Conservation (phyloP, 37 sponge, comb jelly and placozoan species). For the Spongia lamella region DNA sequence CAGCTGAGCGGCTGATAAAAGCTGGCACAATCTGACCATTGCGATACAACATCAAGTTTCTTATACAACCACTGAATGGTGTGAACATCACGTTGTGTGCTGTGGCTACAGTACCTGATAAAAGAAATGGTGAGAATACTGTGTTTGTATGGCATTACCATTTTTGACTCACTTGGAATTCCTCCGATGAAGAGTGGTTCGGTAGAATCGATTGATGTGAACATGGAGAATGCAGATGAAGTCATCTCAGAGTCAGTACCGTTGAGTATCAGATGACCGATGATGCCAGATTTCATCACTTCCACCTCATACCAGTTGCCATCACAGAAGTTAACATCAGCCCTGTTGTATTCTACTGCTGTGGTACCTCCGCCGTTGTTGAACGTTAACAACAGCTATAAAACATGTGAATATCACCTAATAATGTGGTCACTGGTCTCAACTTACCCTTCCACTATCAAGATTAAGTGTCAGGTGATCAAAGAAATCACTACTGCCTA, state of each 20-base stretch:
- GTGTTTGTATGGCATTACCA: too few species aligned
- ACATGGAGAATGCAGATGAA: slow-evolving; percentile 2
- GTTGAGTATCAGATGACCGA: slow-evolving; percentile 33
- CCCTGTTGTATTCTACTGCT: slow-evolving; percentile 27
- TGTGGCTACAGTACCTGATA: too few species aligned
- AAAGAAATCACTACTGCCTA: slow-evolving; percentile 12
- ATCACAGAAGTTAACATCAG: slow-evolving; percentile 29
- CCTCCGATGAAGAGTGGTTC: slow-evolving; percentile 67
- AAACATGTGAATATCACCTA: background rate
- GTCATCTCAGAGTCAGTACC: background rate
- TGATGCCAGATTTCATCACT: slow-evolving; percentile 23
- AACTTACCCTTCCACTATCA: slow-evolving; percentile 35
- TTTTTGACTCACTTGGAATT: slow-evolving; percentile 50
- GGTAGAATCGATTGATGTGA: slow-evolving; percentile 21
- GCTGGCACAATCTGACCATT: too few species aligned
- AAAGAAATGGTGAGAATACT: too few species aligned
- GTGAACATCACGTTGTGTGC: too few species aligned
- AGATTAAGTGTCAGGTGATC: slow-evolving; percentile 50
- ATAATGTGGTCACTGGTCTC: background rate
- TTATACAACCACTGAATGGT: too few species aligned
- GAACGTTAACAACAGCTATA: slow-evolving; percentile 39
- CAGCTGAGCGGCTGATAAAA: too few species aligned
- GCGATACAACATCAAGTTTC: too few species aligned
- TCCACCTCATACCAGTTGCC: slow-evolving; percentile 47
- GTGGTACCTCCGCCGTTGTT: slow-evolving; percentile 53